Base-by-base conservation (phyloP, 1,140 invertebrate species). In the Littorina saxatilis region DNA sequence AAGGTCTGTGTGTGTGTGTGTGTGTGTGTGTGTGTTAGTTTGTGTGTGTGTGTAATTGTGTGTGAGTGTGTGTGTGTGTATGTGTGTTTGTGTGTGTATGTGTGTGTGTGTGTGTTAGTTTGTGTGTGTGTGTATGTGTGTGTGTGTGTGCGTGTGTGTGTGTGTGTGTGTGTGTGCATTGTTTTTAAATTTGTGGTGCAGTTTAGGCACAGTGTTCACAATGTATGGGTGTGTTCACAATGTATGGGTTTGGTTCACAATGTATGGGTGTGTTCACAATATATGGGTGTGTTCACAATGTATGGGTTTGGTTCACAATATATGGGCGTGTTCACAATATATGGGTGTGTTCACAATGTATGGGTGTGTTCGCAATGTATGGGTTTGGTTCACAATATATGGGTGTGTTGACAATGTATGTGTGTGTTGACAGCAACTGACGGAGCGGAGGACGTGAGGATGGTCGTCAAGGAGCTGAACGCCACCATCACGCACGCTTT, bases 381-480 rank as follows among this genome's bases (percentile, higher is more conserved):
- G n/a, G 20, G 17, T 27, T 0, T 47, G 37, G 17, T 40, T 4
- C 23, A 43, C 37, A 40, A 15, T 43, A 40, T 55, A 20, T 52
- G 17, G 17, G 2, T 75, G 29, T 52, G 13, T 75, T 75, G 13
- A 13, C 20, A 39, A 27, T 27, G 15, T 3, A 27, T 11, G 43
- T 43, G 29, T 13, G 7, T 32, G n/a, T 52, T n/a, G 2, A 11
- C 73, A 75, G 73, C 20, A 23, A n/a, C 50, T 9, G 1, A 27
- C 13, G 11, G 20, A 40, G 39, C 29, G 40, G 76, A 35, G 4
- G 76, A 78, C 37, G 40, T 78, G 17, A 39, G 37, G 3, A 81
- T 87, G 50, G 66, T 72, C 20, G 39, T 87, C 2, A 85, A 84
- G 32, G 80, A 83, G 43, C 47, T 81, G 0, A 86, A 87, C 43